Conservation (phyloP, 2,797 vertebrate species). For the Moxostoma hubbsi region DNA sequence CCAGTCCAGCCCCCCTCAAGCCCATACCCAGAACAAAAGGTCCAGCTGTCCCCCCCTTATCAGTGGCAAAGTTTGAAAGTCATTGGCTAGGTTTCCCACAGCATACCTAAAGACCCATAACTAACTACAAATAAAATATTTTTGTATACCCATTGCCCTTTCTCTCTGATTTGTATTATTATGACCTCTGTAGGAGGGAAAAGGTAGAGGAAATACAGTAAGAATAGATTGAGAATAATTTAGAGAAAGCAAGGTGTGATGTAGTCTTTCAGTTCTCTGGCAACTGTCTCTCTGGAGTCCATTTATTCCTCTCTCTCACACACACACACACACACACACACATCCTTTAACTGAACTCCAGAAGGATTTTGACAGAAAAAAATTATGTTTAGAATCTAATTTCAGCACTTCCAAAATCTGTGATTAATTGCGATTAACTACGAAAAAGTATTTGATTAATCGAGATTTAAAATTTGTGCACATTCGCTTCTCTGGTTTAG, state of each 20-base stretch:
- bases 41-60: no score
- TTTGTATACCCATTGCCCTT: background rate
- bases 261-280: constrained; percentile 17
- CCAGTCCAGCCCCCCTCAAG: no score
- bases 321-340: constrained; percentile 8
- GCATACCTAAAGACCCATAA: background rate
- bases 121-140: background rate
- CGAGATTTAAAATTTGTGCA: no score
- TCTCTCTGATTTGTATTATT: background rate
- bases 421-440: no score
- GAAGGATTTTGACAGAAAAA: no score
- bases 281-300: background rate
- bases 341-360: constrained; percentile 27
- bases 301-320: constrained; percentile 42
- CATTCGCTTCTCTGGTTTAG: no score
- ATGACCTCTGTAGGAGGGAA: background rate
- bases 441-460: no score
- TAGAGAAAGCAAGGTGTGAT: background rate
- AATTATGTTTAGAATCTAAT: no score
- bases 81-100: constrained; percentile 26
- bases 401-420: no score
- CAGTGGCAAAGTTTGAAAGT: background rate
- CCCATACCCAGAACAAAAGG: no score
- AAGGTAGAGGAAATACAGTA: background rate
- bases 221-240: background rate